Evolutionary conservation across 1,140 invertebrate genomes (phyloP).

Genomic region (Arctopsyche grandis): DNA sequence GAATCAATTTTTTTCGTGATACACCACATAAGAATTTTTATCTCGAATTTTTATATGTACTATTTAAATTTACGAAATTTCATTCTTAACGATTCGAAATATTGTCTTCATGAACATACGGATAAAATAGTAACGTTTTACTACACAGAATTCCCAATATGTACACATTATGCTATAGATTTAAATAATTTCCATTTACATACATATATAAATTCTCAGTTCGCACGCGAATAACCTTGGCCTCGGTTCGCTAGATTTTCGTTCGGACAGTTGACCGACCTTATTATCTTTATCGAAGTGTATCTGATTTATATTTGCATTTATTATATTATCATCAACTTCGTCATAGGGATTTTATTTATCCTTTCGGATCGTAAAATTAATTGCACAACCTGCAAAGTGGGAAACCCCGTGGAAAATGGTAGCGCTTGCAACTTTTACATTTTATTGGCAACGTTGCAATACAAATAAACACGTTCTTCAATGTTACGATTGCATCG

Average conservation of each 20-base stretch:
- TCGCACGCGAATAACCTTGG: conserved; percentile 20
- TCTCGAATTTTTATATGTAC: no score
- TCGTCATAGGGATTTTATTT: neutral
- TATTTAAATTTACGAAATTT: no score
- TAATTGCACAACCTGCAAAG: no score
- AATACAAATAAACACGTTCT: neutral
- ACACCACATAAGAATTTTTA: no score
- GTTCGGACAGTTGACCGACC: conserved; percentile 31
- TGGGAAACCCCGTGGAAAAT: no score
- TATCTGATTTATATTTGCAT: conserved; percentile 32
- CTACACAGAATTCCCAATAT: no score
- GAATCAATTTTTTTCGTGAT: no score
- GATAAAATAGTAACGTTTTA: no score
- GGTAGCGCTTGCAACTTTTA: no score
- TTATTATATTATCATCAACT: neutral
- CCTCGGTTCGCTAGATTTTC: conserved; percentile 22
- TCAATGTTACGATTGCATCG: conserved; percentile 2
- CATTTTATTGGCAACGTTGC: conserved; percentile 1
- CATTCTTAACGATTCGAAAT: no score
- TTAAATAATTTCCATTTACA: conserved; percentile 13
- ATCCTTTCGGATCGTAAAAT: no score
- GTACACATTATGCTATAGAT: neutral
- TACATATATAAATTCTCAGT: neutral
- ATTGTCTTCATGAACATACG: no score
- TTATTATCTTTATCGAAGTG: conserved; percentile 24